These are phyloP conservation scores for Melanotaenia nigrans DNA, from an alignment of 2,797 vertebrate species.

Conservation along the genomic window DNA sequence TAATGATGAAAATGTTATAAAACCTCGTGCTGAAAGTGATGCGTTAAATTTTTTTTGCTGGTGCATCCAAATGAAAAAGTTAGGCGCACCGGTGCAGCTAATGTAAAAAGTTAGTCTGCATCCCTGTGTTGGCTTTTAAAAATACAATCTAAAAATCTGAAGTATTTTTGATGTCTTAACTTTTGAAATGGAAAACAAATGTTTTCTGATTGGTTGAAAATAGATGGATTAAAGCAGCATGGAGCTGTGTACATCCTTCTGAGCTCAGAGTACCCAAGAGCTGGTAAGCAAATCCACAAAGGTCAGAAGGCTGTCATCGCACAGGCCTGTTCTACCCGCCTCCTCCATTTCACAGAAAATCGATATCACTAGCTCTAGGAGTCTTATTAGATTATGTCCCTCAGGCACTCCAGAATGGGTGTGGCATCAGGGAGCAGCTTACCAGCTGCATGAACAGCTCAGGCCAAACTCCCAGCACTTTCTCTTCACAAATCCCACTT, in stretches of 20 bases:
- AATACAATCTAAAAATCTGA: too few species aligned
- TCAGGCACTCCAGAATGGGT: constrained; percentile 73
- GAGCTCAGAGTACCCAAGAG: constrained; percentile 31
- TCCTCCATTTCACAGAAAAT: constrained; percentile 75
- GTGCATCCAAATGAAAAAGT: too few species aligned
- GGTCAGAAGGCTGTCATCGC: constrained; percentile 70
- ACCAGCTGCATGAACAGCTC: constrained; percentile 72
- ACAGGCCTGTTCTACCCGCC: constrained; percentile 46
- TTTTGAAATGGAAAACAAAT: not conserved
- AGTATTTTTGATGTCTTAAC: too few species aligned
- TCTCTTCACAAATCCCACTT: constrained; percentile 23
- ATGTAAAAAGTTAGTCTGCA: too few species aligned
- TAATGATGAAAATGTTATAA: too few species aligned
- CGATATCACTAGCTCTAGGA: constrained; percentile 74
- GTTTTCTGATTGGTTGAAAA: not conserved
- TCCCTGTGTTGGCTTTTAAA: too few species aligned
- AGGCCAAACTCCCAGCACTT: constrained; percentile 56
- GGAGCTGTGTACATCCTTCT: constrained; percentile 32
- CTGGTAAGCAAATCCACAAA: constrained; percentile 71
- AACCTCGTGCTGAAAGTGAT: too few species aligned
- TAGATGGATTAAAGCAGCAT: not conserved
- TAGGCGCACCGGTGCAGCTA: too few species aligned
- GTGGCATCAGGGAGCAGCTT: constrained; percentile 68
- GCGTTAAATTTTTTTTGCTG: too few species aligned
- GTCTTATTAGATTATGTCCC: constrained; percentile 79